Base-by-base conservation (phyloP, 2,113 vertebrate species). In the Amphiprion percula region DNA sequence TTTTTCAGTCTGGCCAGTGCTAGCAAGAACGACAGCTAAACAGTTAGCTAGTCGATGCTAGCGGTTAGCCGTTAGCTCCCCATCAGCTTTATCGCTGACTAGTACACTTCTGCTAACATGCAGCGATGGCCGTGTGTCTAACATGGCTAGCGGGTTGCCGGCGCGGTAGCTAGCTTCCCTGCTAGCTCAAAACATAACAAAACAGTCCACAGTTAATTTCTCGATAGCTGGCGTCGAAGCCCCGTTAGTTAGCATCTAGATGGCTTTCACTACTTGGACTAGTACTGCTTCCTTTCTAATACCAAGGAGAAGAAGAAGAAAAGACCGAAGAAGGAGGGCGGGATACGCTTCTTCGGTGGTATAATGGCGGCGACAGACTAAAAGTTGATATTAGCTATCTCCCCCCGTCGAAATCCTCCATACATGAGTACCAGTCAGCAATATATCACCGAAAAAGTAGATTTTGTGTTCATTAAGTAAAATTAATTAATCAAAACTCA, bases 321-420 rank as follows among this genome's bases (percentile, higher is more conserved):
- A 82, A 90, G 69, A 74, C 39, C 68, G 68, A 80, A 89, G 89
- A 89, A 84, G 90, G 90, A 91, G 92, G 89, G 91, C 88, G 86
- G 87, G 88, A 84, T 90, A 81, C 88, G 91, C 95, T 95, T 95
- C 94, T 95, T 95, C 94, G 93, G 93, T 95, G 95, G 95, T 95
- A 84, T 92, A 91, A 92, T 94, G 93, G 94, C 90, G 92, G 91
- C 92, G 79, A 77, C 76, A 62, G 88, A 82, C 79, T 81, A 74
- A 89, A 91, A 88, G 81, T 87, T 79, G 81, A 63, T 73, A 87
- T 86, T 89, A 85, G 84, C 82, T 90, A 94, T 94, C 93, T 93
- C 94, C 94, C 92, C 93, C 92, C 88, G 87, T 87, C 62, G 90
- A 93, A 89, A 92, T 92, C 86, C 90, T 87, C 85, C 89, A 73